Evolutionary conservation across 2,888 invertebrate species (phyloP).

Genomic region (Cosmia trapezina): DNA sequence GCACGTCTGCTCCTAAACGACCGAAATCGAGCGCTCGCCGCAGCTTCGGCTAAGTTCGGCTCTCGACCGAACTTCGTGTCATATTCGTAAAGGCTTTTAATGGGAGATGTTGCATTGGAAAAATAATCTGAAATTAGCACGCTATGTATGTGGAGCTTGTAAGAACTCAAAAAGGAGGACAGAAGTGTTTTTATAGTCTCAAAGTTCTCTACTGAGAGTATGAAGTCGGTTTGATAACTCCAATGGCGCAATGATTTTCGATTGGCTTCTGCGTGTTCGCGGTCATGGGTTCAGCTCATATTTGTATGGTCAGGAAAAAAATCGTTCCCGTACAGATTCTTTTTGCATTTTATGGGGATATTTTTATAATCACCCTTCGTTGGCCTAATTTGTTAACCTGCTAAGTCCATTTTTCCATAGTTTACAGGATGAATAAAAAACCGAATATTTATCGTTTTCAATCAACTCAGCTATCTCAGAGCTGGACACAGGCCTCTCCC

Average conservation of each 20-base stretch:
- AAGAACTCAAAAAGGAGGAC: too few relatives aligned
- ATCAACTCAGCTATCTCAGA: too few relatives aligned
- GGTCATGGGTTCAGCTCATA: neutral
- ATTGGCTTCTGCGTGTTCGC: neutral
- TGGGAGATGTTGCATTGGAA: neutral
- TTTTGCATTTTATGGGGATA: neutral
- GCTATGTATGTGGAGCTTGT: neutral
- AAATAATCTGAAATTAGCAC: neutral
- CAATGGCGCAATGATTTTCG: neutral
- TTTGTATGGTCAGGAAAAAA: too few relatives aligned
- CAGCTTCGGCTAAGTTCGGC: slow-evolving; percentile 40
- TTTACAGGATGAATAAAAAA: too few relatives aligned
- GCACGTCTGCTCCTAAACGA: slow-evolving; percentile 51
- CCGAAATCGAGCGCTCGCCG: slow-evolving; percentile 48
- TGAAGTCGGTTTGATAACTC: neutral
- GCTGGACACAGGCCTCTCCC: too few relatives aligned
- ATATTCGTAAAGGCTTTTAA: slow-evolving; percentile 36
- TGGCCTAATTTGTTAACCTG: too few relatives aligned
- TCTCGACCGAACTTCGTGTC: slow-evolving; percentile 9
- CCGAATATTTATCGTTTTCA: too few relatives aligned
- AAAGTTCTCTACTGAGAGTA: neutral
- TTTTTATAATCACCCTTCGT: neutral
- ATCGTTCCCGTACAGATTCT: neutral
- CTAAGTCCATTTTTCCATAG: too few relatives aligned
- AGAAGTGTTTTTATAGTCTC: neutral